Percentiles rank a stretch among this genome's conserved stretches.
Conservation (phyloP, 1,140 invertebrate species). For the Bombus confusus region DNA sequence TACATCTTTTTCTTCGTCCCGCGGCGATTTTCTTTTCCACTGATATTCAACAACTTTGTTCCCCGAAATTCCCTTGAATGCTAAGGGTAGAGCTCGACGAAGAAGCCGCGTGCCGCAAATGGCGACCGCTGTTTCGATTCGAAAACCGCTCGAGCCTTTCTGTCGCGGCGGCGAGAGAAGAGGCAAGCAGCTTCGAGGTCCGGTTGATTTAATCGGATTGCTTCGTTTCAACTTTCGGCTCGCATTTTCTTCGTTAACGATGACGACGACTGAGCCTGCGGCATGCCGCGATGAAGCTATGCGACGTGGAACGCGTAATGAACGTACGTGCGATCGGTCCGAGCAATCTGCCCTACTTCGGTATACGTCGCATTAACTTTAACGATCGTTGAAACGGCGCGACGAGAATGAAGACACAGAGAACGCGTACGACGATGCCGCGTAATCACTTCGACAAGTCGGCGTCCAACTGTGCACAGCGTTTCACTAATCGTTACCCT, state of each 20-base stretch:
- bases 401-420: constrained; percentile 45
- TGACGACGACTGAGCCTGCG: not conserved
- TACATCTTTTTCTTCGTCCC: constrained; percentile 25
- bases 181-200: not conserved
- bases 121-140: not conserved
- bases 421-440: not conserved
- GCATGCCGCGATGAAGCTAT: constrained; percentile 59
- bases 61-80: constrained; percentile 36
- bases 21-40: not conserved
- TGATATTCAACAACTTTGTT: constrained; percentile 17
- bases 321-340: constrained; percentile 56
- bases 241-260: constrained; percentile 48
- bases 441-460: constrained; percentile 4
- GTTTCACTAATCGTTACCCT: constrained; percentile 37
- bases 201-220: constrained; percentile 49
- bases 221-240: constrained; percentile 46
- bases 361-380: constrained; percentile 64
- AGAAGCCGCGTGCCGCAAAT: constrained; percentile 2
- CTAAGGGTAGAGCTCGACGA: not conserved
- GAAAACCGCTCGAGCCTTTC: not conserved
- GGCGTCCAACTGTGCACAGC: constrained; percentile 36
- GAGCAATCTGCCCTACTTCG: constrained; percentile 61
- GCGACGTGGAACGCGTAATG: constrained; percentile 58
- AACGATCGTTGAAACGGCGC: constrained; percentile 46
- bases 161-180: not conserved